A percentile compares a stretch with the other conserved stretches of the same genome.
These are phyloP conservation scores for Lumbricus terrestris DNA, from an alignment of 2,888 invertebrate genomes.

Conservation along the genomic window DNA sequence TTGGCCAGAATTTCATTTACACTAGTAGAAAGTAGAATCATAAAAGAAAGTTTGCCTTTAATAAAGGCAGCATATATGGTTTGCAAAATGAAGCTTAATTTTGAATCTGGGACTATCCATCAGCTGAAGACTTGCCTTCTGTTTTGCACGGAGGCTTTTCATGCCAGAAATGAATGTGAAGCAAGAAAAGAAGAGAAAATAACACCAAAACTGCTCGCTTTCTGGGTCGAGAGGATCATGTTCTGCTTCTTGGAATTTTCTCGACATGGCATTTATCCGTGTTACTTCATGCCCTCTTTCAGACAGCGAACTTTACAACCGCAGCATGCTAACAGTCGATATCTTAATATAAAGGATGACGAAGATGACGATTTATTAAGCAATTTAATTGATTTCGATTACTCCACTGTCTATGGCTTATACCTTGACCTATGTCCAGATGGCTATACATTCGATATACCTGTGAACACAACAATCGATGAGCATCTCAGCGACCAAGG, in stretches of 20 bases:
- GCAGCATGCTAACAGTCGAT: too few relatives aligned
- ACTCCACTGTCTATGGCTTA: background rate
- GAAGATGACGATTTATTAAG: too few relatives aligned
- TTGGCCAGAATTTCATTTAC: background rate
- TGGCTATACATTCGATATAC: background rate
- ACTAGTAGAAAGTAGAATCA: background rate
- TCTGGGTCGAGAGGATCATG: background rate
- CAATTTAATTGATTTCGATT: too few relatives aligned
- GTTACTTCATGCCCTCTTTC: background rate
- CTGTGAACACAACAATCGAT: background rate
- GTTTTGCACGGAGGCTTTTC: background rate
- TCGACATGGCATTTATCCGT: background rate
- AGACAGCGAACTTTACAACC: too few relatives aligned
- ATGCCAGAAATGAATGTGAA: background rate
- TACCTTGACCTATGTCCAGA: background rate
- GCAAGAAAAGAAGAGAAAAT: background rate
- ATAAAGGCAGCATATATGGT: background rate
- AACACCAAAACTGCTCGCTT: background rate
- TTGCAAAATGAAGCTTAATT: background rate
- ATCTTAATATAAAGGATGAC: too few relatives aligned
- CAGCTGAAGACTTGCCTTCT: background rate
- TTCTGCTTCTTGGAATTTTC: background rate
- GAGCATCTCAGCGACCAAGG: too few relatives aligned
- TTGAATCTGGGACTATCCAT: background rate
- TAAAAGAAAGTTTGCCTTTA: background rate